Percentiles rank a stretch among this genome's conserved stretches.
Evolutionary conservation across 2,797 vertebrate species (phyloP).

Genomic region (Lindbergichthys nudifrons): DNA sequence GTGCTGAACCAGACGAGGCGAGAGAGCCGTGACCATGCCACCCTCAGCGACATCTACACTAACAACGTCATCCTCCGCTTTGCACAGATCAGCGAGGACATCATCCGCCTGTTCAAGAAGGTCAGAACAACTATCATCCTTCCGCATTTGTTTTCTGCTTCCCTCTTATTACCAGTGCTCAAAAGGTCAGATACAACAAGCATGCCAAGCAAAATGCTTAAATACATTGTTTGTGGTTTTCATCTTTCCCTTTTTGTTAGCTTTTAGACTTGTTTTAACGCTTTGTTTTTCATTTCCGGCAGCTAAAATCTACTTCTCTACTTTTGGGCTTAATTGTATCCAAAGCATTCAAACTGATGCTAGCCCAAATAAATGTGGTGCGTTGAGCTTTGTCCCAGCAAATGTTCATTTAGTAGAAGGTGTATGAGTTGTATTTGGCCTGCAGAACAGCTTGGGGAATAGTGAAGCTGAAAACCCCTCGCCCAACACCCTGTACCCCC

Average conservation of each 20-base stretch:
- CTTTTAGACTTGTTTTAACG: background rate
- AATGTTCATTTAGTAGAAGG: conserved; percentile 14
- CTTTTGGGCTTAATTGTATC: background rate
- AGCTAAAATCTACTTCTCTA: background rate
- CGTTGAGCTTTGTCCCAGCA: conserved; percentile 5
- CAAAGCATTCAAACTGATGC: background rate
- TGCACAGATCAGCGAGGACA: conserved; percentile 96
- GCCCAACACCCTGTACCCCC: conserved; percentile 30
- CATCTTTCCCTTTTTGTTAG: background rate
- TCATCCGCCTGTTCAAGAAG: conserved; percentile 99
- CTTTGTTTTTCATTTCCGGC: background rate
- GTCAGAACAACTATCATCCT: conserved; percentile 60
- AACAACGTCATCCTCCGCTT: conserved; percentile 97
- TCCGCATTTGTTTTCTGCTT: background rate
- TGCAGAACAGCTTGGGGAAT: conserved; percentile 17
- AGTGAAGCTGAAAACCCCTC: conserved; percentile 19
- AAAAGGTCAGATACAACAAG: background rate
- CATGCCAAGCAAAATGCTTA: background rate
- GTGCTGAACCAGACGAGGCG: conserved; percentile 96
- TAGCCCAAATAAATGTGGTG: background rate
- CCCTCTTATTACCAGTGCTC: conserved; percentile 2
- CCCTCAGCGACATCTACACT: conserved; percentile 96
- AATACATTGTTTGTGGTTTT: conserved; percentile 3
- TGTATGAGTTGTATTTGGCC: conserved; percentile 26
- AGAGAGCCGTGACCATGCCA: conserved; percentile 96